Evolutionary conservation across 2,888 invertebrate genomes (phyloP), one percentile per base, ranked within the genome.

Genomic region (Melanotus villosus): DNA sequence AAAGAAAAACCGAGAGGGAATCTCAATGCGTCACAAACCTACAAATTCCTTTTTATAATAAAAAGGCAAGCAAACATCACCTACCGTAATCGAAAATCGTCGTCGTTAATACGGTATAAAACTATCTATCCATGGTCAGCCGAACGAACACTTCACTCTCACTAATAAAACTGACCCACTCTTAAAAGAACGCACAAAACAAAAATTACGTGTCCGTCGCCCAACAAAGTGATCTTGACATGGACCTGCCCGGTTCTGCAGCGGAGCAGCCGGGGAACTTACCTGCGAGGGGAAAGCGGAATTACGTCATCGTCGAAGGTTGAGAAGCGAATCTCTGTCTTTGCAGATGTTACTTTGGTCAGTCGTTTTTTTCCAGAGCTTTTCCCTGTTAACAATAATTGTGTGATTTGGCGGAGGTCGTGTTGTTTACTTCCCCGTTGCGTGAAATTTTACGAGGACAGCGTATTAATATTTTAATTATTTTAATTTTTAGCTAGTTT

Each of bases 231-330:
- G 65, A 65, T 50, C 45, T 60, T 54, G 38, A 38, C 41, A 56
- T 23, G 32, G 23, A 16, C 14, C 43, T 45, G 56, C 14, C 2
- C 36, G 26, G 50, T 18, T 32, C 16, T 6, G 9, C n/a, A 21
- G 43, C 21, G 65, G 59, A 66, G 59, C 21, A 45, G n/a, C 30
- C 47, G 64, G 21, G 64, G 63, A 60, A 47, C 57, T 62, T 21
- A 63, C 63, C 65, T 23, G 65, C 63, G 72, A 56, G 68, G 70
- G 70, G 72, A 70, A 72, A 72, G 60, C 65, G 43, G 36, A 54
- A 26, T 72, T 72, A 70, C 72, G 72, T 72, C 72, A 72, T 43
- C 63, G 12, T 45, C 63, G 70, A 72, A 72, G 72, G 72, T 67
- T 72, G 60, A 16, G 34, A 19, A 70, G 58, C 58, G 58, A 63